Evolutionary conservation across 1,140 invertebrate species (phyloP).

Genomic region (Pseudomyrmex gracilis): DNA sequence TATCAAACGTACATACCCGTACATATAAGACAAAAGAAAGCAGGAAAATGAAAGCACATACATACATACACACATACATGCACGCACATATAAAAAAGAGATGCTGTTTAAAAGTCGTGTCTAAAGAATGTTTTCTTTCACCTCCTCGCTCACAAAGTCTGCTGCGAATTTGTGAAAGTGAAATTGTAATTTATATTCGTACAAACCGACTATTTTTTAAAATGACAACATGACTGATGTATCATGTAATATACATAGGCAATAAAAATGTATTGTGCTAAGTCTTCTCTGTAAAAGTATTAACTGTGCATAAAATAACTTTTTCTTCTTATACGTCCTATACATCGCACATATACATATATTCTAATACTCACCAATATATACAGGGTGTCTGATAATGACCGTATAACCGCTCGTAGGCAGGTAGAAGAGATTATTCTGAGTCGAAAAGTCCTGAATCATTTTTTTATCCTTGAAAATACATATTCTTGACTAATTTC

Average conservation of each 20-base stretch:
- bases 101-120: conserved; percentile 73
- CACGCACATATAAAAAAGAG: conserved; percentile 77
- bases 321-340: no score
- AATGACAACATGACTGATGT: conserved; percentile 52
- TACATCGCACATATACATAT: not conserved
- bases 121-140: conserved; percentile 53
- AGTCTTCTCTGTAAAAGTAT: conserved; percentile 20
- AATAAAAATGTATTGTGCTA: conserved; percentile 63
- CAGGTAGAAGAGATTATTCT: no score
- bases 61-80: conserved; percentile 70
- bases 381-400: no score
- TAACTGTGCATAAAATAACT: not conserved
- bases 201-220: conserved; percentile 60
- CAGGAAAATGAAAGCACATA: no score
- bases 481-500: no score
- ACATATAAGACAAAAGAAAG: no score
- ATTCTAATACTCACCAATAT: not conserved
- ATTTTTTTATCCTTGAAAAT: no score
- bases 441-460: no score
- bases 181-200: conserved; percentile 62
- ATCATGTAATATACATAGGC: conserved; percentile 61
- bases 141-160: conserved; percentile 55
- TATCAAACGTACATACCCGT: no score
- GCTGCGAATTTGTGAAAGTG: conserved; percentile 56
- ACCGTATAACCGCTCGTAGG: no score